A percentile compares a stretch with the other conserved stretches of the same genome.
Evolutionary conservation across 2,113 vertebrate genomes (phyloP).

Genomic region (Mystacornis crossleyi): DNA sequence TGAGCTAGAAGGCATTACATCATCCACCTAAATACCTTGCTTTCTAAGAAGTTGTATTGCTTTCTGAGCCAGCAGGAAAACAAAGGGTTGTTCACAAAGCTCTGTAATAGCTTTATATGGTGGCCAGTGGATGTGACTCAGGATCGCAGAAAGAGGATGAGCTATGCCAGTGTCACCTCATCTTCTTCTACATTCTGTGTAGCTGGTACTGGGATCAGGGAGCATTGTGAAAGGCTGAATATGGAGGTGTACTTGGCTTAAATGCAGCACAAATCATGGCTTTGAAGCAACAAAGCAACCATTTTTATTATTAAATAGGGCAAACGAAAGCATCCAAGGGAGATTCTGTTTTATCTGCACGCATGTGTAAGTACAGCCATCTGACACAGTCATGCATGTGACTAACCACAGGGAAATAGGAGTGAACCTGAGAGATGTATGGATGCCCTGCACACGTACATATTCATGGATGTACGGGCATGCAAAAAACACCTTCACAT

Average conservation of each 20-base stretch:
- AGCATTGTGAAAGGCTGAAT: neutral
- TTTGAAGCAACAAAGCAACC: neutral
- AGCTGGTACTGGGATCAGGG: neutral
- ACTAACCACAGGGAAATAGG: fast-evolving
- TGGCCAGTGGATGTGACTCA: neutral
- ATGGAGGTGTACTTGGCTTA: neutral
- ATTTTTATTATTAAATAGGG: neutral
- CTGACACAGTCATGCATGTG: fast-evolving
- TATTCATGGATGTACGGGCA: neutral
- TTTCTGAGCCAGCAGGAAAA: neutral
- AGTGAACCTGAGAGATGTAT: neutral
- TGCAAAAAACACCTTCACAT: neutral
- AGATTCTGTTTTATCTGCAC: fast-evolving
- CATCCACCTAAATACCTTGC: neutral
- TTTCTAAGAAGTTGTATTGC: neutral
- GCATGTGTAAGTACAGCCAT: fast-evolving
- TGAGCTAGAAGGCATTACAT: neutral
- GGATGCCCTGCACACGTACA: neutral
- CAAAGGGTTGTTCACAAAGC: neutral
- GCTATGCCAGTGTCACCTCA: neutral
- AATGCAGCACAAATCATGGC: neutral
- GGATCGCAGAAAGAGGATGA: neutral
- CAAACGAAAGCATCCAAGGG: neutral
- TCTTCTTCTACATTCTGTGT: neutral
- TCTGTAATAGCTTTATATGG: neutral